These are phyloP conservation scores for Pseudeuparius sepicola DNA, from an alignment of 2,888 invertebrate species.

Conservation along the genomic window DNA sequence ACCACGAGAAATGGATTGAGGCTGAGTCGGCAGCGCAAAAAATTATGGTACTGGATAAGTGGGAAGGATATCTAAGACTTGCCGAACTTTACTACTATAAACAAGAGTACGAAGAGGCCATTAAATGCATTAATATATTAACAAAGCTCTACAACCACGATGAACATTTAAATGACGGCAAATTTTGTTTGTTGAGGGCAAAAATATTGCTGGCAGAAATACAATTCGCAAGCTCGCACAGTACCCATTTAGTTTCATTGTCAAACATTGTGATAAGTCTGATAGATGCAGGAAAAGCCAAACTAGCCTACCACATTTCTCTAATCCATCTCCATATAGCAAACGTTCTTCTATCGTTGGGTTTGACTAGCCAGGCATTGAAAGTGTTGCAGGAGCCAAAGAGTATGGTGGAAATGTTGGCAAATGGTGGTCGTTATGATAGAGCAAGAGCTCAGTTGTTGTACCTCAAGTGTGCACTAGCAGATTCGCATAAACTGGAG, in stretches of 20 bases:
- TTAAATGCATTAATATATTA: slow-evolving; percentile 42
- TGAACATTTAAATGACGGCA: slow-evolving; percentile 25
- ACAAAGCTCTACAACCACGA: slow-evolving; percentile 17
- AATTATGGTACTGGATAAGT: slow-evolving; percentile 54
- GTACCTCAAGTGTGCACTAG: slow-evolving; percentile 69
- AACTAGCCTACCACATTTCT: slow-evolving; percentile 67
- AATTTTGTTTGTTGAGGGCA: slow-evolving; percentile 42
- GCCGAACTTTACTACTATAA: slow-evolving; percentile 48
- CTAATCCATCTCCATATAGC: slow-evolving; percentile 71
- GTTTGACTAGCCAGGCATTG: slow-evolving; percentile 66
- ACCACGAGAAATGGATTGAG: slow-evolving; percentile 55
- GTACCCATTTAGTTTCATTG: slow-evolving; percentile 36
- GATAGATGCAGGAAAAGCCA: slow-evolving; percentile 62
- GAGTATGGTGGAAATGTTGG: slow-evolving; percentile 45
- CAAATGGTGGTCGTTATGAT: slow-evolving; percentile 75
- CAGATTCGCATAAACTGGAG: slow-evolving; percentile 44
- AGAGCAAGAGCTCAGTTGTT: slow-evolving; percentile 66
- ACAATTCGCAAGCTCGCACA: slow-evolving; percentile 44
- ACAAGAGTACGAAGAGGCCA: slow-evolving; percentile 39
- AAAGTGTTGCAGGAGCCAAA: slow-evolving; percentile 46
- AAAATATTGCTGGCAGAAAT: slow-evolving; percentile 61
- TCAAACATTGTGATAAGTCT: slow-evolving; percentile 55
- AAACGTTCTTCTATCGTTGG: slow-evolving; percentile 64
- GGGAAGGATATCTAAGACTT: slow-evolving; percentile 52
- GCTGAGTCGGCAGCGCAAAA: slow-evolving; percentile 60